Conservation (phyloP, 2,797 vertebrate genomes). For the Presbytis comata region DNA sequence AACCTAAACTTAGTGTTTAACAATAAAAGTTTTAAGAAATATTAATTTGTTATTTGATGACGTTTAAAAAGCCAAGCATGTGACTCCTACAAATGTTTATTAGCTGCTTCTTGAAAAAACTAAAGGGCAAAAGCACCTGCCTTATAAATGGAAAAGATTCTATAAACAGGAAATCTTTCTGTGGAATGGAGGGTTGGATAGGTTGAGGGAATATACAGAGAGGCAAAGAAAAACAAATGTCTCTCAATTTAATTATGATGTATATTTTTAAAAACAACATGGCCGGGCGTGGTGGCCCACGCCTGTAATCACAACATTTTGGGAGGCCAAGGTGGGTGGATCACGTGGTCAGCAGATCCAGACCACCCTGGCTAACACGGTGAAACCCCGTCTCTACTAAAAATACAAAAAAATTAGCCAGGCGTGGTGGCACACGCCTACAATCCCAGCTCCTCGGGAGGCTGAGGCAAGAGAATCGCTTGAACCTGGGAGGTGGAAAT, state of each 20-base stretch:
- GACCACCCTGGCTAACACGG: too few species aligned
- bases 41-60: background rate
- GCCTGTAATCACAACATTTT: too few species aligned
- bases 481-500: too few species aligned
- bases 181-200: background rate
- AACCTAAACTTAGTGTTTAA: background rate
- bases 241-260: background rate
- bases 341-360: too few species aligned
- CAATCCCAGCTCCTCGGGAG: too few species aligned
- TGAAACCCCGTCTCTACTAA: too few species aligned
- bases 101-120: background rate
- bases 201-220: background rate
- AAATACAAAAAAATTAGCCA: too few species aligned
- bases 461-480: too few species aligned
- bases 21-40: background rate
- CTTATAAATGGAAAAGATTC: background rate
- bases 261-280: background rate
- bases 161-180: background rate
- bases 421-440: too few species aligned
- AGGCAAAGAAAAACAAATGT: background rate
- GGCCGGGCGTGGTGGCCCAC: too few species aligned
- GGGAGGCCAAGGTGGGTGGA: too few species aligned
- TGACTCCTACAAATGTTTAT: background rate
- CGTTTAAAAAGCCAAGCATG: background rate
- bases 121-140: background rate